Evolutionary conservation across 92 coral and sea anemone genomes (phyloP).

Genomic region (Scolanthus callimorphus): DNA sequence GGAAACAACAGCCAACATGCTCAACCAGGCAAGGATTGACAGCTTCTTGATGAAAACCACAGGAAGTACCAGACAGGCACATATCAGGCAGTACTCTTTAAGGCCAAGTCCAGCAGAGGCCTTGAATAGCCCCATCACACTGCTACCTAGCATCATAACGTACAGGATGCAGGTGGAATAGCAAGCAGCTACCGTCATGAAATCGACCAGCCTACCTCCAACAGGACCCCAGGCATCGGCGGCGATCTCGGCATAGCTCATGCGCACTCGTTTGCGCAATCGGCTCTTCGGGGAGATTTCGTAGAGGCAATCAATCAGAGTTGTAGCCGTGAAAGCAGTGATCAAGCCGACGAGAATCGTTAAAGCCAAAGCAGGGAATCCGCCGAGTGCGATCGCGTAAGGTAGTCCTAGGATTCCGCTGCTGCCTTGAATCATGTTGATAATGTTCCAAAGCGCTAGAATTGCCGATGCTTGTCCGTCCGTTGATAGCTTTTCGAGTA

Average conservation of each 20-base stretch:
- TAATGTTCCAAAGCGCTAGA: constrained; percentile 74
- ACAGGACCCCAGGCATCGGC: constrained; percentile 77
- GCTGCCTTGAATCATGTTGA: constrained; percentile 67
- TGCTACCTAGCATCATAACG: constrained; percentile 57
- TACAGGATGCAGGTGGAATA: constrained; percentile 53
- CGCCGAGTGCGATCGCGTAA: constrained; percentile 66
- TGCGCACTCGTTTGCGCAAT: constrained; percentile 68
- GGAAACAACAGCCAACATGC: constrained; percentile 66
- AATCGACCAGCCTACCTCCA: constrained; percentile 72
- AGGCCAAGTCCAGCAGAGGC: constrained; percentile 10
- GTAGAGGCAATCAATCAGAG: constrained; percentile 70
- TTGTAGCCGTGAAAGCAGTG: constrained; percentile 45
- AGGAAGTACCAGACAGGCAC: constrained; percentile 48
- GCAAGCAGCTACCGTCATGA: constrained; percentile 52
- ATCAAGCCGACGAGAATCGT: constrained; percentile 51
- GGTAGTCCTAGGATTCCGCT: constrained; percentile 72
- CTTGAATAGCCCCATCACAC: constrained; percentile 42
- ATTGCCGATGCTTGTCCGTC: constrained; percentile 74
- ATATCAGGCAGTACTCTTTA: constrained; percentile 57
- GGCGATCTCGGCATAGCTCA: constrained; percentile 79
- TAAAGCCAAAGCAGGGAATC: constrained; percentile 48
- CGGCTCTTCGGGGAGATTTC: constrained; percentile 72
- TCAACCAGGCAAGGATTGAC: constrained; percentile 76
- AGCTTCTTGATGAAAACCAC: constrained; percentile 50
- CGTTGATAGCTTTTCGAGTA: constrained; percentile 58